Evolutionary conservation across 2,113 vertebrate genomes (phyloP), one percentile per base, ranked within the genome.

Genomic region (Bombycilla garrulus): DNA sequence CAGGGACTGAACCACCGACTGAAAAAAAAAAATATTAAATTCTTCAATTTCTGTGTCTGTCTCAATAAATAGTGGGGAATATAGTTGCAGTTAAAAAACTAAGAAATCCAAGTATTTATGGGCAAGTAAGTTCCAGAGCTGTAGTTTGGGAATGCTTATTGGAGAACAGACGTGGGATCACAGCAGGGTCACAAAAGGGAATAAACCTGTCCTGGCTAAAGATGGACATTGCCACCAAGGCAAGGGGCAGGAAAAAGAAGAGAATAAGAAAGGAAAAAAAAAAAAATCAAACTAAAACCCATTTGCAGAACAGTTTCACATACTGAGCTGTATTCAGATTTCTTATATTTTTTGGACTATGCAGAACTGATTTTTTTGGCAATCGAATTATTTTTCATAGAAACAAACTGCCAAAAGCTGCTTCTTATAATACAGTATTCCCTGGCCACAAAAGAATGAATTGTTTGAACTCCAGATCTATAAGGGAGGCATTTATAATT

Each of bases 331-430:
- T 42, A 67, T 23, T 64, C 70, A n/a, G 40, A 31, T 47, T 20
- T 53, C 50, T 6, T 26, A 14, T 47, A 35, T 58, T 65, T 53
- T 66, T 29, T 66, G 5, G 28, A 54, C 44, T 44, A 48, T 1
- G 14, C 6, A 86, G 60, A 91, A 89, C 26, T 73, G 35, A 78
- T 81, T 81, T 86, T 74, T 88, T 85, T 80, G 54, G 79, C 88
- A 92, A 88, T 65, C 62, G 35, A 62, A 58, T 72, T 81, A 45
- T 92, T 93, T 96, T 80, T 61, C 71, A 73, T 80, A 85, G 81
- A 56, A 80, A 79, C 25, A 61, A 82, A 90, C 25, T 65, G 66
- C 94, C 86, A 79, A 93, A 62, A 67, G 54, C 81, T 85, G 45
- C 31, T 82, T 57, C 74, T 82, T 81, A 35, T 74, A 71, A 90